Conservation (phyloP, 2,888 invertebrate species). For the Eilema depressum region DNA sequence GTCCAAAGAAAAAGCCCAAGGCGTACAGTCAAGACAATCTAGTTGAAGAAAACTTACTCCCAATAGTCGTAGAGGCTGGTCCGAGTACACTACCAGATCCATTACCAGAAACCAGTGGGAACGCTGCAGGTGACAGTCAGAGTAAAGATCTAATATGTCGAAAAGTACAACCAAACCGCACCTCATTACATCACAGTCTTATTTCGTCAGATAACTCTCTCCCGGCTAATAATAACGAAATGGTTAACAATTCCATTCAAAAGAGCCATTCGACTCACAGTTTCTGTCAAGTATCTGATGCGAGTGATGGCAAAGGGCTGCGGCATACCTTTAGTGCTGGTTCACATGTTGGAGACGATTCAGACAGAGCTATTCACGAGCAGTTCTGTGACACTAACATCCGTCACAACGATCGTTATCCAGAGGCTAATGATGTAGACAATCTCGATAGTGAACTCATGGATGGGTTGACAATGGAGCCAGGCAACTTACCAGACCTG, state of each 20-base stretch:
- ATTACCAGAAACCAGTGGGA: slow-evolving; percentile 10
- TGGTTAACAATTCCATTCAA: slow-evolving; percentile 60
- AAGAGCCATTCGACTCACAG: slow-evolving; percentile 70
- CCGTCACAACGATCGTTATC: slow-evolving; percentile 79
- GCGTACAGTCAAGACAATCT: slow-evolving; percentile 67
- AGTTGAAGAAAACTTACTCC: slow-evolving; percentile 52
- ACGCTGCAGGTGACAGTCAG: slow-evolving; percentile 42
- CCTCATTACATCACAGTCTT: slow-evolving; percentile 68
- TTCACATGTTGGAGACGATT: slow-evolving; percentile 54
- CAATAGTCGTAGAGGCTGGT: slow-evolving; percentile 50
- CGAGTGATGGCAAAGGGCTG: slow-evolving; percentile 48
- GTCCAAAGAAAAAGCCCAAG: slow-evolving; percentile 53
- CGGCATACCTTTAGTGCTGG: slow-evolving; percentile 59
- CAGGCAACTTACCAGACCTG: slow-evolving; percentile 75
- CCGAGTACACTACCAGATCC: slow-evolving; percentile 56
- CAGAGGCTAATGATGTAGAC: slow-evolving; percentile 77
- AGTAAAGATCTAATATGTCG: slow-evolving; percentile 49
- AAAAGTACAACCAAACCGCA: slow-evolving; percentile 42
- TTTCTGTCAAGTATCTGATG: slow-evolving; percentile 53
- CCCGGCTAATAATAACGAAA: slow-evolving; percentile 59
- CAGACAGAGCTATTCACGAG: slow-evolving; percentile 45
- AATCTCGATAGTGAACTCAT: slow-evolving; percentile 76
- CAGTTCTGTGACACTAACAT: slow-evolving; percentile 76
- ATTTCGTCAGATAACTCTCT: slow-evolving; percentile 52
- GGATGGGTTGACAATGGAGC: slow-evolving; percentile 74